Evolutionary conservation across 2,797 vertebrate genomes (phyloP), one percentile per base, ranked within the genome.

Genomic region (Lophius americanus): DNA sequence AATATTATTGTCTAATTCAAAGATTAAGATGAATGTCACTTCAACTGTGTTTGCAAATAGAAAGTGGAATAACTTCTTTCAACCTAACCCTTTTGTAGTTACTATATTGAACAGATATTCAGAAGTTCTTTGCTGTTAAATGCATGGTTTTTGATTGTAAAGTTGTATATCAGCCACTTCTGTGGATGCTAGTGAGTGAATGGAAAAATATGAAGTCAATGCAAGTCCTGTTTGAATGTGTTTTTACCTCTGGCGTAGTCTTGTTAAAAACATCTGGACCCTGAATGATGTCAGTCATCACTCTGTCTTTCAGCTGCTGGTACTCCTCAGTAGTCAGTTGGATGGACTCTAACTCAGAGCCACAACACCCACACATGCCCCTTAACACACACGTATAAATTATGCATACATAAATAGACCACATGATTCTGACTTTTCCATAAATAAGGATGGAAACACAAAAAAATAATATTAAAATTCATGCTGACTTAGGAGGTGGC

Each of bases 241-340:
- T 39, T 3, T 14, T 5, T 75, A 98, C 98, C 95, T 95, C 63
- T 5, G 97, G 97, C 35, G 93, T 98, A 2, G 96, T 98, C 90
- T 98, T 99, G 11, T 85, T 94, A 51, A 96, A 99, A 70, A 94
- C 89, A 71, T 99, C 96, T 38, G 12, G 79, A 35, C 96, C 97
- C 74, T 96, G 89, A 56, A 99, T 96, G 76, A 99, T 88, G 0
- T 96, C 93, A 0, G n/a, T 83, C 90, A 96, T 92, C 85, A 98
- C 92, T 79, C 75, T 90, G 79, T 89, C 88, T 41, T 93, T 97
- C 62, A 99, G 94, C 61, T 88, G 83, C 4, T 65, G 82, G 78
- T 98, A 99, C 38, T 99, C 96, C 72, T 96, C 94, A 10, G 39
- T 51, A 41, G 83, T 89, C 76, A 91, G 80, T 38, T 86, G 81